Evolutionary conservation across 2,888 invertebrate species (phyloP).

Genomic region (Agrilus mali): DNA sequence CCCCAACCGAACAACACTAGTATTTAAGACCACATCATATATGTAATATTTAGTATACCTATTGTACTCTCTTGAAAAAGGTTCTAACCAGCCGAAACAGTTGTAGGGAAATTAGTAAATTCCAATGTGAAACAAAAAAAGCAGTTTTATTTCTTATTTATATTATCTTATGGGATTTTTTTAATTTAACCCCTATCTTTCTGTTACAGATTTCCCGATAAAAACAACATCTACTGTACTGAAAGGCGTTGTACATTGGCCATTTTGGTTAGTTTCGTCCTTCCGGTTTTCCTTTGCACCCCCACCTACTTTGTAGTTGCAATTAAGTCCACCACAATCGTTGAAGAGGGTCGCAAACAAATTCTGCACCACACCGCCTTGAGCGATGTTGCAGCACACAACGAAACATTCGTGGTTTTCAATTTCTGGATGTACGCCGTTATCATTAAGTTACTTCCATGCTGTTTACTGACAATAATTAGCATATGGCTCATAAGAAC

Average conservation of each 20-base stretch:
- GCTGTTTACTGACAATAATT: constrained; percentile 61
- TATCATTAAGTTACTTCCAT: constrained; percentile 68
- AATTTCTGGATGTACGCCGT: constrained; percentile 77
- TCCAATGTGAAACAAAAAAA: no score
- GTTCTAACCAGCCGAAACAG: no score
- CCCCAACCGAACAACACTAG: no score
- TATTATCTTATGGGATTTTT: neutral
- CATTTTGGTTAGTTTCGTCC: constrained; percentile 60
- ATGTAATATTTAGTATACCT: no score
- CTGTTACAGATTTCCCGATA: constrained; percentile 59
- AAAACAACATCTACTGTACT: constrained; percentile 61
- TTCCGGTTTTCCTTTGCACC: constrained; percentile 68
- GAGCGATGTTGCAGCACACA: constrained; percentile 31
- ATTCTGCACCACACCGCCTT: constrained; percentile 44
- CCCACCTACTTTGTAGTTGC: constrained; percentile 70
- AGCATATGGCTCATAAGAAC: constrained; percentile 59
- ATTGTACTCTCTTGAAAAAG: no score
- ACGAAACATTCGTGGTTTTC: constrained; percentile 35
- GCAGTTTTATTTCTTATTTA: no score
- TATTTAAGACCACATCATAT: no score
- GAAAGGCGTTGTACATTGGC: constrained; percentile 64
- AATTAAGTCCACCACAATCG: constrained; percentile 39
- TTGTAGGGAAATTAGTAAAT: no score
- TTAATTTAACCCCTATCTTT: constrained; percentile 8
- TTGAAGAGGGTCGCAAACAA: constrained; percentile 43